Evolutionary conservation across 2,888 invertebrate genomes (phyloP), one percentile per base, ranked within the genome.

Genomic region (Agrilus mali): DNA sequence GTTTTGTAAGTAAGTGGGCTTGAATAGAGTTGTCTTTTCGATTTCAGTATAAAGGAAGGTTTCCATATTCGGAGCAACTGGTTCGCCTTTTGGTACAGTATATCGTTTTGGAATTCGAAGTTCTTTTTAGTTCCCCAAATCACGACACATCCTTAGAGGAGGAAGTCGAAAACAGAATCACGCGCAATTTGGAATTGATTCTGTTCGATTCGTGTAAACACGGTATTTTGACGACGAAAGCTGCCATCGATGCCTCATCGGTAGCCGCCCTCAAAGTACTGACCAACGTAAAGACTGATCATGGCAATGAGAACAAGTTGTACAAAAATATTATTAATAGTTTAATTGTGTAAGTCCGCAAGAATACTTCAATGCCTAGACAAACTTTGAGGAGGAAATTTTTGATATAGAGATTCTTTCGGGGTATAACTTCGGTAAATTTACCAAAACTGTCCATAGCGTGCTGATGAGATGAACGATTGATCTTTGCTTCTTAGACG

Each of bases 31-130:
- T 33, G 14, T 41, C n/a, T 38, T 12, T 33, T 36, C 13, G 20
- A 13, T 34, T 35, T 13, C 36, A 50, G 50, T 36, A 36, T 17
- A 46, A 45, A 39, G 45, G 44, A 41, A 35, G 42, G 12, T 51
- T 46, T 46, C 51, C 49, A 10, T 48, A 40, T 41, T 49, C 46
- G 16, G 43, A 45, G 20, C 42, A 39, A 40, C 47, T 56, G 12
- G 41, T 50, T 34, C 46, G 47, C 34, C 39, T 60, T 15, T 47
- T 60, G 42, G 46, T 54, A 17, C 50, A 50, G 36, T 60, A 59
- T 47, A 50, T 59, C 20, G 49, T 55, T 41, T 47, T 60, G 46
- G 58, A 60, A 49, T 55, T 50, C 38, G 52, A 54, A 40, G 52
- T 55, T 16, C 50, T 60, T 7, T 55, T 57, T 41, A 51, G 53